Evolutionary conservation across 2,888 invertebrate genomes (phyloP).

Genomic region (Sicus ferrugineus): DNA sequence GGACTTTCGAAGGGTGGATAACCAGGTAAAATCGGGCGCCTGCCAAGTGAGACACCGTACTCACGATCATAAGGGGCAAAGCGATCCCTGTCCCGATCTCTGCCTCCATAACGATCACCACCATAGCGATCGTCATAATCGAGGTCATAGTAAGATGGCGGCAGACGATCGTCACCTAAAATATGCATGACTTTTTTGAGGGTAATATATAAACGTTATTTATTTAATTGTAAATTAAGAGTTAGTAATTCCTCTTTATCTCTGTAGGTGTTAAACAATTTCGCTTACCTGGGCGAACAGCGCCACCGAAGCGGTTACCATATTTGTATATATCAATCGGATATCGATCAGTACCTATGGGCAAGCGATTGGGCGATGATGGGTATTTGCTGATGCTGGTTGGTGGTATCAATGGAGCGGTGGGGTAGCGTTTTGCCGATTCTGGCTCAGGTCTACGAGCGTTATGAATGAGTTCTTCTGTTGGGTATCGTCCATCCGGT

Average conservation of each 20-base stretch:
- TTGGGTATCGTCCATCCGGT: constrained; percentile 54
- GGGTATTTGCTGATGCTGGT: constrained; percentile 66
- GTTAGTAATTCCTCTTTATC: not conserved
- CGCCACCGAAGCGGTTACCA: constrained; percentile 67
- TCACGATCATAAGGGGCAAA: constrained; percentile 59
- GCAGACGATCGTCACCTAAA: constrained; percentile 58
- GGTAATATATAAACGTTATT: too few relatives aligned
- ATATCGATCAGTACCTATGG: constrained; percentile 66
- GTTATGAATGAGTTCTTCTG: constrained; percentile 57
- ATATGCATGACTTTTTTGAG: constrained; percentile 4
- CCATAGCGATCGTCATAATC: constrained; percentile 62
- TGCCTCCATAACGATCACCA: constrained; percentile 46
- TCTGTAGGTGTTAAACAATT: too few relatives aligned
- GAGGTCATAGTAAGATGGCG: constrained; percentile 59
- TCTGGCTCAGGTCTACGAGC: constrained; percentile 64
- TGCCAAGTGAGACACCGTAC: constrained; percentile 55
- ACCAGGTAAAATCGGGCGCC: constrained; percentile 48
- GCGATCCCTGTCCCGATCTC: constrained; percentile 39
- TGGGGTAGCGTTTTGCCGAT: constrained; percentile 67
- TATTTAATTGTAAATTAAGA: not conserved
- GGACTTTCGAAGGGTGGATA: constrained; percentile 60
- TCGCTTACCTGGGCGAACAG: constrained; percentile 59
- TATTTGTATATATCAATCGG: constrained; percentile 65
- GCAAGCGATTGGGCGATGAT: constrained; percentile 67
- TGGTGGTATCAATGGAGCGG: constrained; percentile 63